Percentiles rank a stretch among this genome's conserved stretches.
Evolutionary conservation across 2,113 vertebrate species (phyloP).

Genomic region (Bubo blakistoni): DNA sequence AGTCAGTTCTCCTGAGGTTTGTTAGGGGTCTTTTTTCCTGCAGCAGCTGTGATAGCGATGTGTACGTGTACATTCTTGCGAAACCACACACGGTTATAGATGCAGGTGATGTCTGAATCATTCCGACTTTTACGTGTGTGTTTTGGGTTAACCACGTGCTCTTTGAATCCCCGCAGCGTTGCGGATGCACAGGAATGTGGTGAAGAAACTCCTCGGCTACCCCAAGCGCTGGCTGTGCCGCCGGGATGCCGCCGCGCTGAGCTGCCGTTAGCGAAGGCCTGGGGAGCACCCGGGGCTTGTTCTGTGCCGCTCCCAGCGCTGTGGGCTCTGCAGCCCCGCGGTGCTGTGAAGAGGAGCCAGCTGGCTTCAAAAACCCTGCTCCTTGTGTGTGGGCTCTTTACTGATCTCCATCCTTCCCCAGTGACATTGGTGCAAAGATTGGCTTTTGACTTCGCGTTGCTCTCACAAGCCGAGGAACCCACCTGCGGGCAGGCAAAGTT

Average conservation of each 20-base stretch:
- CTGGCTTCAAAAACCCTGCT: neutral
- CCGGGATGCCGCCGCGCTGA: neutral
- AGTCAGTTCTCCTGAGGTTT: neutral
- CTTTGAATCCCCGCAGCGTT: neutral
- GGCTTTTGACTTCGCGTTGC: neutral
- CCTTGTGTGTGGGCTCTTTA: neutral
- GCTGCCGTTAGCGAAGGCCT: neutral
- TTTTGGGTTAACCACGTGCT: too few relatives aligned
- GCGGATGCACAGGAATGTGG: neutral
- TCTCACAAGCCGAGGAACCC: neutral
- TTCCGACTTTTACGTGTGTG: too few relatives aligned
- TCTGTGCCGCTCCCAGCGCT: neutral
- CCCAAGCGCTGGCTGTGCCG: neutral
- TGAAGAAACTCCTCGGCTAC: too few relatives aligned
- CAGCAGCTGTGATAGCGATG: accelerated
- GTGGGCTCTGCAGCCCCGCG: neutral
- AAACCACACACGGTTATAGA: too few relatives aligned
- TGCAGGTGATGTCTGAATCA: too few relatives aligned
- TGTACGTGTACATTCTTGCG: too few relatives aligned
- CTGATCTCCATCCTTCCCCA: neutral
- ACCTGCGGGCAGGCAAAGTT: neutral
- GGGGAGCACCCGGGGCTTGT: neutral
- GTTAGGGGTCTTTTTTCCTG: neutral
- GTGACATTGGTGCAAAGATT: accelerated
- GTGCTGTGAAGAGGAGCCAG: neutral